A percentile compares a stretch with the other conserved stretches of the same genome.
These are phyloP conservation scores for Spilosoma lubricipeda DNA, from an alignment of 2,888 invertebrate genomes.

Conservation along the genomic window DNA sequence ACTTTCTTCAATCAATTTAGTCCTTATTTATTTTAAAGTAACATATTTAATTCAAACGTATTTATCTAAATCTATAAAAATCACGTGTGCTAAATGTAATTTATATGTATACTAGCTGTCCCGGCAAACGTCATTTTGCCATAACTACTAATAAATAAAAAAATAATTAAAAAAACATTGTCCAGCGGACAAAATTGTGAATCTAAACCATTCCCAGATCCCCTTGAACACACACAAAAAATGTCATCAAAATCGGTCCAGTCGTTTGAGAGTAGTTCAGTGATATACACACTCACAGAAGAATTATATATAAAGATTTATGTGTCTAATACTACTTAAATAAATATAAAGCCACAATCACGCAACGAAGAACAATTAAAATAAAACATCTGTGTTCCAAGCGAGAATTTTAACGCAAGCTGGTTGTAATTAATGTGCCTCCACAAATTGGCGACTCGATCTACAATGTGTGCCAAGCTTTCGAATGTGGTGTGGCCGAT, in stretches of 20 bases:
- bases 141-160: no score
- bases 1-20: background rate
- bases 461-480: conserved; percentile 50
- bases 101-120: background rate
- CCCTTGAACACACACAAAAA: no score
- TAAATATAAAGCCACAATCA: conserved; percentile 24
- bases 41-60: background rate
- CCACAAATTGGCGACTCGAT: conserved; percentile 57
- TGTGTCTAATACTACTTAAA: conserved; percentile 17
- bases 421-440: conserved; percentile 55
- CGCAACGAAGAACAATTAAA: conserved; percentile 36
- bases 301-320: no score
- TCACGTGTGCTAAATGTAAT: background rate
- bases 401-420: conserved; percentile 51
- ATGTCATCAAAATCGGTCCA: no score
- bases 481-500: conserved; percentile 24
- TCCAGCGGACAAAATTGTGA: no score
- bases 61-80: background rate
- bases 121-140: no score
- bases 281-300: no score
- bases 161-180: no score
- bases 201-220: no score
- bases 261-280: no score
- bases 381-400: conserved; percentile 47
- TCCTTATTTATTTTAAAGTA: background rate